These are phyloP conservation scores for Phoenicopterus ruber DNA, from an alignment of 2,113 vertebrate species.

Conservation along the genomic window DNA sequence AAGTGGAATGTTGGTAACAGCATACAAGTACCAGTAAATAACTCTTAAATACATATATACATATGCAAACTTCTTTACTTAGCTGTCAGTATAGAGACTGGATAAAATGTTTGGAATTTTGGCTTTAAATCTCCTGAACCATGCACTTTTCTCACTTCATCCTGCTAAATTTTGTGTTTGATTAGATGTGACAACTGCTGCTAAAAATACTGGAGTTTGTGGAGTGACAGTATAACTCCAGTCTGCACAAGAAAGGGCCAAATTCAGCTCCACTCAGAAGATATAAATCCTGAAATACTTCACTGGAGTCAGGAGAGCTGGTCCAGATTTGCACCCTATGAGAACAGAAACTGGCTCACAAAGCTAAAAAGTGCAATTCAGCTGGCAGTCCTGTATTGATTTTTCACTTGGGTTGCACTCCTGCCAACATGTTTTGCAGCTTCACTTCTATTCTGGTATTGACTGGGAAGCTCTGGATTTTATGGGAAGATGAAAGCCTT, in stretches of 20 bases:
- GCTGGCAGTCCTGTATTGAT: background rate
- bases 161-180: slow-evolving; percentile 40
- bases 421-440: slow-evolving; percentile 4
- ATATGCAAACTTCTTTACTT: slow-evolving; percentile 15
- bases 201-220: slow-evolving; percentile 54
- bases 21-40: slow-evolving; percentile 10
- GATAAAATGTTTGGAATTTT: slow-evolving; percentile 58
- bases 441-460: background rate
- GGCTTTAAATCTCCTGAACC: slow-evolving; percentile 38
- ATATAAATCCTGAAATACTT: slow-evolving; percentile 45
- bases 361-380: background rate
- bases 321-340: slow-evolving; percentile 19
- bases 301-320: background rate
- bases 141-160: slow-evolving; percentile 57
- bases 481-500: background rate
- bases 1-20: background rate
- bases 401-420: background rate
- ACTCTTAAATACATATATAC: background rate
- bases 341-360: slow-evolving; percentile 34
- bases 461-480: background rate
- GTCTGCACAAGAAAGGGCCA: background rate
- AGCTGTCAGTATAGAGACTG: background rate
- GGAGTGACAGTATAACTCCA: slow-evolving; percentile 24
- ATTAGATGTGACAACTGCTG: slow-evolving; percentile 66
- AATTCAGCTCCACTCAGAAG: slow-evolving; percentile 24